Evolutionary conservation across 1,140 invertebrate species (phyloP).

Genomic region (Platyura marginata): DNA sequence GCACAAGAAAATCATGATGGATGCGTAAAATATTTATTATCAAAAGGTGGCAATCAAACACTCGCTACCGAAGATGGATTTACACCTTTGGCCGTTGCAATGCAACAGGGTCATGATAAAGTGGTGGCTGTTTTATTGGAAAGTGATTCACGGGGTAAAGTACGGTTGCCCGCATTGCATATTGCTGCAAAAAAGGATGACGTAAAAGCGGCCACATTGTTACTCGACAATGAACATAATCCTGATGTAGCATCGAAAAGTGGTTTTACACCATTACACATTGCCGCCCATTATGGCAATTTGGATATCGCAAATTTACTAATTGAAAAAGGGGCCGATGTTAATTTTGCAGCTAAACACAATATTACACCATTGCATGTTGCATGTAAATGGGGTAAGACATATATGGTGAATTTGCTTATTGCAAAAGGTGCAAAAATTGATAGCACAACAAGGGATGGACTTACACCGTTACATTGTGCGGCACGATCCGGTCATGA

Average conservation of each 20-base stretch:
- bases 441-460: slow-evolving; percentile 86
- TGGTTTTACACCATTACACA: slow-evolving; percentile 95
- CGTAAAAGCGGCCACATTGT: slow-evolving; percentile 78
- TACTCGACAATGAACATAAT: slow-evolving; percentile 89
- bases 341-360: slow-evolving; percentile 92
- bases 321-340: slow-evolving; percentile 81
- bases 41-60: slow-evolving; percentile 89
- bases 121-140: slow-evolving; percentile 92
- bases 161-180: slow-evolving; percentile 74
- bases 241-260: slow-evolving; percentile 92
- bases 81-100: slow-evolving; percentile 92
- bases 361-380: slow-evolving; percentile 87
- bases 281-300: slow-evolving; percentile 97
- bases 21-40: slow-evolving; percentile 82
- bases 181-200: slow-evolving; percentile 99
- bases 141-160: slow-evolving; percentile 84
- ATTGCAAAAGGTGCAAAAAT: slow-evolving; percentile 77
- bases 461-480: slow-evolving; percentile 80
- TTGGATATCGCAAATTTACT: slow-evolving; percentile 83
- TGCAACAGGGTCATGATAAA: slow-evolving; percentile 98
- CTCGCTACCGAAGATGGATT: slow-evolving; percentile 96
- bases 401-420: slow-evolving; percentile 57
- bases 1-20: slow-evolving; percentile 95
- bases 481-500: slow-evolving; percentile 93
- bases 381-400: slow-evolving; percentile 86